Percentiles rank a stretch among this genome's conserved stretches.
These are phyloP conservation scores for Epinephelus coioides DNA, from an alignment of 2,797 vertebrate genomes.

Conservation along the genomic window DNA sequence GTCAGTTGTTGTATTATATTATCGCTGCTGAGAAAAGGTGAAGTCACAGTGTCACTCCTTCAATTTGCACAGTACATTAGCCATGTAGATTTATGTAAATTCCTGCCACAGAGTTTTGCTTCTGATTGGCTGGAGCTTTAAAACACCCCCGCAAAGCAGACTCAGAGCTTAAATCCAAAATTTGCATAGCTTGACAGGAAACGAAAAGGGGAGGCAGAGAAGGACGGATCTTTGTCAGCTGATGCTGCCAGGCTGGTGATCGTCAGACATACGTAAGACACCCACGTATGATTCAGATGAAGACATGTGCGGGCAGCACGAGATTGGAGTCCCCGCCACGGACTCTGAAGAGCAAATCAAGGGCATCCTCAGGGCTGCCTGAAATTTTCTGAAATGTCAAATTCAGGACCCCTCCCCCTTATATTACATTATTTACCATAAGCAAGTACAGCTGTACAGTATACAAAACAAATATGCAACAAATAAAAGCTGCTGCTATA, in stretches of 20 bases:
- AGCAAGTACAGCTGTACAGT: too few species aligned
- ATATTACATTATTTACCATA: too few species aligned
- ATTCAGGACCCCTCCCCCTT: too few species aligned
- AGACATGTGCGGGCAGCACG: not conserved
- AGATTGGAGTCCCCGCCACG: not conserved
- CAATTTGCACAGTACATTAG: slow-evolving; percentile 72
- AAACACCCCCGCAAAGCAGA: slow-evolving; percentile 35
- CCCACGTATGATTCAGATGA: slow-evolving; percentile 31
- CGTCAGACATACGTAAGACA: slow-evolving; percentile 67
- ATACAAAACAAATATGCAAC: too few species aligned
- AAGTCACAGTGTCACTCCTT: slow-evolving; percentile 69
- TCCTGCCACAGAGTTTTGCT: slow-evolving; percentile 45
- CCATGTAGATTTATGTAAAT: slow-evolving; percentile 82
- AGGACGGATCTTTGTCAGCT: slow-evolving; percentile 30
- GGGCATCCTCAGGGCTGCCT: slow-evolving; percentile 4
- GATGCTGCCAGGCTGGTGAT: slow-evolving; percentile 40
- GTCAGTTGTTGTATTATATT: slow-evolving; percentile 69
- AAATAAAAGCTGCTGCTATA: too few species aligned
- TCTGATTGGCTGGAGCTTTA: slow-evolving; percentile 66
- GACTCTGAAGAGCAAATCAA: slow-evolving; percentile 59
- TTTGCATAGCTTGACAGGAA: slow-evolving; percentile 69
- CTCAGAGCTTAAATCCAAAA: slow-evolving; percentile 55
- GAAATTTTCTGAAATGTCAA: not conserved
- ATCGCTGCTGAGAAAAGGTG: slow-evolving; percentile 55
- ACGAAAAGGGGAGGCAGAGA: slow-evolving; percentile 19